A percentile compares a stretch with the other conserved stretches of the same genome.
Conservation (phyloP, 1,140 invertebrate species). For the Heliothis subflexa region DNA sequence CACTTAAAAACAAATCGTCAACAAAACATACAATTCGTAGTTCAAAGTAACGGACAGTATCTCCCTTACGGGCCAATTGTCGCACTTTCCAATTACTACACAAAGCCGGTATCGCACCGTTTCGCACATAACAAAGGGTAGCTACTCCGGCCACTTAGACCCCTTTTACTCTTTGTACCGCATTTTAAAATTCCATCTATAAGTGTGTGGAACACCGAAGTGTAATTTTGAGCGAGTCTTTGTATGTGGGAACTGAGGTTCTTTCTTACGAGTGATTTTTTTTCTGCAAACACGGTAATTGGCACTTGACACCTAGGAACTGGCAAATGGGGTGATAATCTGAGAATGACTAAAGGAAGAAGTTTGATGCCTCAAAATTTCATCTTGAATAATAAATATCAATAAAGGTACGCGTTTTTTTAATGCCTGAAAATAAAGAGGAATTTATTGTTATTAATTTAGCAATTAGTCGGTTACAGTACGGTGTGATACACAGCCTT, state of each 20-base stretch:
- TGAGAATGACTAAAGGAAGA: too few relatives aligned
- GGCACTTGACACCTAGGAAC: too few relatives aligned
- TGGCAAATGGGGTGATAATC: too few relatives aligned
- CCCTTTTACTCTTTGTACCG: conserved; percentile 62
- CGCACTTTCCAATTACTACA: conserved; percentile 67
- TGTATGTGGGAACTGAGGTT: neutral
- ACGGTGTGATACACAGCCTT: conserved; percentile 50
- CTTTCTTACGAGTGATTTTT: too few relatives aligned
- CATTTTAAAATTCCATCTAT: conserved; percentile 63
- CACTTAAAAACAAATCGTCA: conserved; percentile 37
- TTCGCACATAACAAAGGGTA: conserved; percentile 67
- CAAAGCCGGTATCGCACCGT: conserved; percentile 58
- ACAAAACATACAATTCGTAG: conserved; percentile 52
- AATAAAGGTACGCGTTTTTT: too few relatives aligned
- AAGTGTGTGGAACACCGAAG: conserved; percentile 41
- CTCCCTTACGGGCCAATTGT: conserved; percentile 67
- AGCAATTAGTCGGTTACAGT: neutral
- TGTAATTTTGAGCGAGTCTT: conserved; percentile 25
- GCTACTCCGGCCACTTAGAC: conserved; percentile 66
- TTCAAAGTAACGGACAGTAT: conserved; percentile 66
- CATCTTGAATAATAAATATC: too few relatives aligned
- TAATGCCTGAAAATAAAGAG: too few relatives aligned
- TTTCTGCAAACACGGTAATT: too few relatives aligned
- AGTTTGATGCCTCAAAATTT: too few relatives aligned
- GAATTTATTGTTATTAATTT: too few relatives aligned